These are phyloP conservation scores for Thamnophis elegans DNA, from an alignment of 2,797 vertebrate genomes.

Conservation along the genomic window DNA sequence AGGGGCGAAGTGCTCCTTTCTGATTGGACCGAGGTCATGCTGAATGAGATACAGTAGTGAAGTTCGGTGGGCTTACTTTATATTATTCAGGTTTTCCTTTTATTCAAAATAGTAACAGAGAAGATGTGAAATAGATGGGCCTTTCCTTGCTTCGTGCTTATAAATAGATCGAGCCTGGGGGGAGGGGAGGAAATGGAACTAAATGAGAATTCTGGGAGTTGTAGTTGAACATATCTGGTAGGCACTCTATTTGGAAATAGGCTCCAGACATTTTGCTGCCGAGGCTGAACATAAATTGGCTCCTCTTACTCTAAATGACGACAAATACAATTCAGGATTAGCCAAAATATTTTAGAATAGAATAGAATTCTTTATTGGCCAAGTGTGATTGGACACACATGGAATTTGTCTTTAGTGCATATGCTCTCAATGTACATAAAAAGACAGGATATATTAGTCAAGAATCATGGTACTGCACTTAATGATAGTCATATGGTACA, in stretches of 20 bases:
- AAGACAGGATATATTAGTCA: too few species aligned
- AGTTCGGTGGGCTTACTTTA: not conserved
- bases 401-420: too few species aligned
- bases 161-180: not conserved
- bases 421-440: too few species aligned
- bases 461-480: too few species aligned
- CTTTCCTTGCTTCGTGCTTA: not conserved
- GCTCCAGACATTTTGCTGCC: not conserved
- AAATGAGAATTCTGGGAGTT: not conserved
- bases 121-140: too few species aligned
- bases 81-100: not conserved
- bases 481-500: too few species aligned
- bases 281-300: not conserved
- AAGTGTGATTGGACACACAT: too few species aligned
- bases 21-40: too few species aligned
- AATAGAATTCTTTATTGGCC: too few species aligned
- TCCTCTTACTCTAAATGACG: not conserved
- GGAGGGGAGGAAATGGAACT: not conserved
- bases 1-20: rapidly evolving
- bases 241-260: not conserved
- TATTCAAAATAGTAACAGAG: not conserved
- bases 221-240: not conserved
- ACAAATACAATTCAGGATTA: not conserved
- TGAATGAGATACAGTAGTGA: not conserved
- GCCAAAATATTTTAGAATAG: not conserved